Evolutionary conservation across 2,888 invertebrate species (phyloP).

Genomic region (Caenorhabditis becei): DNA sequence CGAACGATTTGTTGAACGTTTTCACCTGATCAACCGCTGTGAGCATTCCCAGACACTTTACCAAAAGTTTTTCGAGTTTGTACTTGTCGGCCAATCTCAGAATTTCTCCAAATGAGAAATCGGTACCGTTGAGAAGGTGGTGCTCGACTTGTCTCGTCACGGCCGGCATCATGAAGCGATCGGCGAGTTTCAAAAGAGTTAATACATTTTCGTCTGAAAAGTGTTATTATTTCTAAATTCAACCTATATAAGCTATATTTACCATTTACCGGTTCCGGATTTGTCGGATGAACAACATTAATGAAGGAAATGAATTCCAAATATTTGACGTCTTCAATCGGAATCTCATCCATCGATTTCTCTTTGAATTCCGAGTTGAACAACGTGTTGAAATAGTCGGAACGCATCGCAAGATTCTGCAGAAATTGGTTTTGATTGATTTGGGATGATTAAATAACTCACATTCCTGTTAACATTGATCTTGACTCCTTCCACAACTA

Average conservation of each 20-base stretch:
- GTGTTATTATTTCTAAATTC: no score
- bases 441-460: neutral
- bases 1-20: no score
- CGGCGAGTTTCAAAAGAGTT: conserved; percentile 14
- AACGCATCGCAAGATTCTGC: conserved; percentile 15
- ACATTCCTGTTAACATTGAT: conserved; percentile 15
- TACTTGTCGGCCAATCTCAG: neutral
- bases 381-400: conserved; percentile 11
- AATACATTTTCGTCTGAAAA: conserved; percentile 8
- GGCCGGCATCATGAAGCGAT: neutral
- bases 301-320: neutral
- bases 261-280: neutral
- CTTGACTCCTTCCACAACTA: conserved; percentile 10
- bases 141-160: neutral
- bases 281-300: neutral
- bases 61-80: neutral
- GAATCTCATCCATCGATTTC: conserved; percentile 18
- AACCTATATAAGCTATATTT: no score
- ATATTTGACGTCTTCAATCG: conserved; percentile 14
- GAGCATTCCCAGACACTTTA: neutral
- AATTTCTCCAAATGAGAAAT: neutral
- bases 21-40: no score
- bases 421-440: neutral
- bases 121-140: neutral
- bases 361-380: conserved; percentile 32